Evolutionary conservation across 2,888 invertebrate genomes (phyloP), one percentile per base, ranked within the genome.

Genomic region (Conus canariensis): DNA sequence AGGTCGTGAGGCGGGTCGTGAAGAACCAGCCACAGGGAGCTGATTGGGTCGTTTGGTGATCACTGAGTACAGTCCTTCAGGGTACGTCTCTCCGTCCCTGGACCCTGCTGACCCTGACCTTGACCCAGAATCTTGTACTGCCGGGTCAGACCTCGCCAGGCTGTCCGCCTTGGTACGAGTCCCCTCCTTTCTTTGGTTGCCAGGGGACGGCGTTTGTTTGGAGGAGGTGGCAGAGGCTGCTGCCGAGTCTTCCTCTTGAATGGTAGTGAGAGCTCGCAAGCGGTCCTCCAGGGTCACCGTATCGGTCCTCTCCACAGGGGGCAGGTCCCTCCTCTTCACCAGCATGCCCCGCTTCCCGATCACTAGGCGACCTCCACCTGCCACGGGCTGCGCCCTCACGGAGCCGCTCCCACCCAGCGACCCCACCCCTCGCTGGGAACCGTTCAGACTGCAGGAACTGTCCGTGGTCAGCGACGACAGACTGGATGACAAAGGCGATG

Each of bases 401-500:
- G 74, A 6, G 30, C 77, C 5, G 14, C 19, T 12, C 67, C 19
- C 30, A 14, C 30, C 45, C 30, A 16, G 19, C 19, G 5, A 14
- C 85, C 74, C 22, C 30, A 56, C 85, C n/a, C 83, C 85, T n/a
- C 89, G 14, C 89, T 89, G 89, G 8, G 89, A 88, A 3, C 89
- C 90, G 60, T 88, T 87, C n/a, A 88, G 87, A 67, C 89, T 91
- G 14, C 86, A 88, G 12, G 92, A 90, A 74, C 91, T 93, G 70
- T 92, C 93, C 12, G 90, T 90, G 14, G 92, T 92, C 64, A 92
- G 91, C n/a, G 94, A 94, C 22, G 93, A 93, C 74, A 94, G 93
- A 90, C 94, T 94, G 19, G 94, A 94, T 0, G 94, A 94, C 87
- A 94, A 91, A 0, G 94, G 94, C 12, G 95, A 95, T 8, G 94